These are phyloP conservation scores for Lontra canadensis DNA, from an alignment of 2,113 vertebrate genomes.

Conservation along the genomic window DNA sequence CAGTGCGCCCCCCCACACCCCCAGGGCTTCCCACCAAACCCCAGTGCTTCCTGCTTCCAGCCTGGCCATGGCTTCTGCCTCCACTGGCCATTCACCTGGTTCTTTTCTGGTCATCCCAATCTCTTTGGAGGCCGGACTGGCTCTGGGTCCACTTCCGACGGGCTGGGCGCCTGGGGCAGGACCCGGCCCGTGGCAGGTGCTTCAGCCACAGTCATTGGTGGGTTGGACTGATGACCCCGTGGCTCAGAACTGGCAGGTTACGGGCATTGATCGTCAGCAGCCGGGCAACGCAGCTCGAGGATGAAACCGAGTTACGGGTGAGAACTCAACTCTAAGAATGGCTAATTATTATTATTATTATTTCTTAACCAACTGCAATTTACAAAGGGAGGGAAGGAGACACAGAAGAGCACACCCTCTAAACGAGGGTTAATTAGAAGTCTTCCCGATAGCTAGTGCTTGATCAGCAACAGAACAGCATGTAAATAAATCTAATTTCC, in stretches of 20 bases:
- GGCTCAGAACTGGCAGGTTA: not conserved
- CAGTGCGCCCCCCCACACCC: not conserved
- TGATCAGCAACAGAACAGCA: conserved; percentile 89
- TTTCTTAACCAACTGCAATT: conserved; percentile 76
- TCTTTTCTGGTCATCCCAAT: not conserved
- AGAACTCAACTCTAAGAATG: conserved; percentile 41
- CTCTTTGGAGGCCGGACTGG: not conserved
- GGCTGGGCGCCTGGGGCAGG: not conserved
- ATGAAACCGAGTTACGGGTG: not conserved
- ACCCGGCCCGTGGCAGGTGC: not conserved
- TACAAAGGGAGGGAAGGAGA: conserved; percentile 70
- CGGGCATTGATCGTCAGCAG: not conserved
- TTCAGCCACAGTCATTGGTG: not conserved
- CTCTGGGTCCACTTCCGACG: not conserved
- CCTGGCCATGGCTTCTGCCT: not conserved
- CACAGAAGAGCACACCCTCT: conserved; percentile 81
- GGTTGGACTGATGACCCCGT: rapidly evolving
- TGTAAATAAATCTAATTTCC: conserved; percentile 97
- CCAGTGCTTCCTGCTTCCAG: not conserved
- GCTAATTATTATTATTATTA: conserved; percentile 48
- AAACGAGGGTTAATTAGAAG: conserved; percentile 95
- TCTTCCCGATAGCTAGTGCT: conserved; percentile 86
- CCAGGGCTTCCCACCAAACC: not conserved
- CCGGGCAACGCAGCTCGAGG: not conserved
- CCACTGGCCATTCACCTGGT: rapidly evolving